Percentiles rank a stretch among this genome's conserved stretches.
Conservation (phyloP, 2,113 vertebrate species). For the Myotis brandtii region DNA sequence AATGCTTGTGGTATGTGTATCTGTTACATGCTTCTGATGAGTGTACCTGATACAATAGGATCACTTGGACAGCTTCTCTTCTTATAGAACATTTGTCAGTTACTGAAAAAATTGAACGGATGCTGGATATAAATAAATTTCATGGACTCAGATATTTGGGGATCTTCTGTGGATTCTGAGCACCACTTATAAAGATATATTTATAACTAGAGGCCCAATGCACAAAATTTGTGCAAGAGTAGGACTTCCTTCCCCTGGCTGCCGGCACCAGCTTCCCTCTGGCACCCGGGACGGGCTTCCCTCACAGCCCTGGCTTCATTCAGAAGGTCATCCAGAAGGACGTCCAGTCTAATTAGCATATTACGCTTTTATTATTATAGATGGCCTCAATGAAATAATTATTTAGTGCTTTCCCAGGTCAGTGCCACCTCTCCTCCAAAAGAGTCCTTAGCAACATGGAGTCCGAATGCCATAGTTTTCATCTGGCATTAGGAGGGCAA, state of each 20-base stretch:
- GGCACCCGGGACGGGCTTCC: too few species aligned
- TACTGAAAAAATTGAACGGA: constrained; percentile 49
- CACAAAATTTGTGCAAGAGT: too few species aligned
- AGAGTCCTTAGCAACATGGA: neutral
- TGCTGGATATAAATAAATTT: constrained; percentile 62
- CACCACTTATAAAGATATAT: neutral
- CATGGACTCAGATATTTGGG: constrained; percentile 34
- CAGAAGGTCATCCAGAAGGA: too few species aligned
- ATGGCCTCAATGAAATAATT: constrained; percentile 8
- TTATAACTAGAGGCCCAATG: neutral
- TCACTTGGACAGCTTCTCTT: neutral
- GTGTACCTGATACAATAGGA: neutral
- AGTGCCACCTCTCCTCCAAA: neutral
- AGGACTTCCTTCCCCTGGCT: too few species aligned
- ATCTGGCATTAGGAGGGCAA: neutral
- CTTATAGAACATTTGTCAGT: neutral
- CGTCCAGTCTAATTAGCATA: too few species aligned
- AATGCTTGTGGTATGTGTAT: neutral
- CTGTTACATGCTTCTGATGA: neutral
- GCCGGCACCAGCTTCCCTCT: too few species aligned
- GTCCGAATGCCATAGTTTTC: neutral
- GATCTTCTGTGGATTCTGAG: constrained; percentile 4
- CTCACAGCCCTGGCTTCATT: too few species aligned
- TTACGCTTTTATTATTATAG: too few species aligned
- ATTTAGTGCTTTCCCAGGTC: constrained; percentile 20